Evolutionary conservation across 1,140 invertebrate species (phyloP).

Genomic region (Cecropterus lyciades): DNA sequence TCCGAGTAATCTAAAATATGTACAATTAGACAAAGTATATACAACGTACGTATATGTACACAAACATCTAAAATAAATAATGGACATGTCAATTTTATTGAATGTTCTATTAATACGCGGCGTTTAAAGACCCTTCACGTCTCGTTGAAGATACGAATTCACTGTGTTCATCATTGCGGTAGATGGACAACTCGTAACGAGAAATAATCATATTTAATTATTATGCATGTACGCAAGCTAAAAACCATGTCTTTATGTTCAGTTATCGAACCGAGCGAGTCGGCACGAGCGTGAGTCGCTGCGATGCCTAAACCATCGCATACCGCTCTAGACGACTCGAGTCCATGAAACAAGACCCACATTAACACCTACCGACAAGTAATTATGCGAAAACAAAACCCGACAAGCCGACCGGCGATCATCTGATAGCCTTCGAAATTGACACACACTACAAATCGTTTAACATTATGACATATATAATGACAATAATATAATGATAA

Average conservation of each 20-base stretch:
- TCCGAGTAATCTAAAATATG: constrained; percentile 68
- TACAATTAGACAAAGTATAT: constrained; percentile 75
- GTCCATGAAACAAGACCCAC: constrained; percentile 5
- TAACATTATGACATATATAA: constrained; percentile 82
- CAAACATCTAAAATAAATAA: constrained; percentile 77
- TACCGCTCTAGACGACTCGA: neutral
- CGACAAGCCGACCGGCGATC: constrained; percentile 45
- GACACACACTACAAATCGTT: constrained; percentile 76
- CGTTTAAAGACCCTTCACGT: constrained; percentile 39
- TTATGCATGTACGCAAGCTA: constrained; percentile 1
- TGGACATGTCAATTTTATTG: constrained; percentile 76
- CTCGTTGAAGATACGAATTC: constrained; percentile 38
- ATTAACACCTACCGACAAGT: constrained; percentile 26
- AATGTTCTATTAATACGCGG: constrained; percentile 47
- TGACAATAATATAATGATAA: constrained; percentile 82
- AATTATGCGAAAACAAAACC: constrained; percentile 40
- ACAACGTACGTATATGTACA: constrained; percentile 75
- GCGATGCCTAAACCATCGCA: neutral
- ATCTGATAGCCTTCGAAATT: constrained; percentile 82
- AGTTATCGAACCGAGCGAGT: neutral
- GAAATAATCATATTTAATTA: constrained; percentile 3
- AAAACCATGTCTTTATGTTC: neutral
- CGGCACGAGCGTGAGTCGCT: neutral
- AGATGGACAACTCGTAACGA: constrained; percentile 5
- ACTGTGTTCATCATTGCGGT: neutral